Evolutionary conservation across 2,797 vertebrate species (phyloP), one percentile per base, ranked within the genome.

Genomic region (Phataginus tetradactyla): DNA sequence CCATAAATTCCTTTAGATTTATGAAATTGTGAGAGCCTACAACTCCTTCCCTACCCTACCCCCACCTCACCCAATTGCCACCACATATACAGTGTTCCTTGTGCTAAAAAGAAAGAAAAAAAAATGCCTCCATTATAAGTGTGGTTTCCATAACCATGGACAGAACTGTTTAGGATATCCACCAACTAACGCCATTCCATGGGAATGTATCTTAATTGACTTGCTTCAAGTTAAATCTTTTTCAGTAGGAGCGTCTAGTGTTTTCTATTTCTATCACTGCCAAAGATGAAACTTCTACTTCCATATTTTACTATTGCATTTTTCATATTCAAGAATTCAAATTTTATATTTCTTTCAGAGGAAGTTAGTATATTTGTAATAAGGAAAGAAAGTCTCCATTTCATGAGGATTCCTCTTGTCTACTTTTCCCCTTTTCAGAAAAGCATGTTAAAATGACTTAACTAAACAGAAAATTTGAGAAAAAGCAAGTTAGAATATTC

Each of bases 401-500:
- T 84, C 11, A 23, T 61, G 37, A 34, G 32, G 21, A 91, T 91
- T 64, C 45, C 15, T 77, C 9, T 27, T 74, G 29, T 37, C 74
- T 37, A 64, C 15, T 57, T 91, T 57, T 1, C 0, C 1, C 8
- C 23, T 95, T 75, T 91, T 49, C n/a, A 90, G 66, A 90, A 85
- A 75, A 72, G 3, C 18, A 59, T 64, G 12, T 78, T 53, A 61
- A 69, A 39, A 53, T 83, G 32, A 90, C 49, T 87, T 83, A 89
- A 90, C n/a, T 79, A n/a, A 78, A 63, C 11, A 80, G 34, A 83
- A 51, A 69, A 84, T 15, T 57, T 59, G 53, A 95, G 61, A 53
- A 49, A 92, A 89, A 92, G 25, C 3, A 66, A 95, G 12, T 45
- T 63, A 79, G 53, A 71, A 63, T 91, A 72, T 94, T 89, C 49